Conservation (phyloP, 1,140 invertebrate species). For the Pogonomyrmex californicus region DNA sequence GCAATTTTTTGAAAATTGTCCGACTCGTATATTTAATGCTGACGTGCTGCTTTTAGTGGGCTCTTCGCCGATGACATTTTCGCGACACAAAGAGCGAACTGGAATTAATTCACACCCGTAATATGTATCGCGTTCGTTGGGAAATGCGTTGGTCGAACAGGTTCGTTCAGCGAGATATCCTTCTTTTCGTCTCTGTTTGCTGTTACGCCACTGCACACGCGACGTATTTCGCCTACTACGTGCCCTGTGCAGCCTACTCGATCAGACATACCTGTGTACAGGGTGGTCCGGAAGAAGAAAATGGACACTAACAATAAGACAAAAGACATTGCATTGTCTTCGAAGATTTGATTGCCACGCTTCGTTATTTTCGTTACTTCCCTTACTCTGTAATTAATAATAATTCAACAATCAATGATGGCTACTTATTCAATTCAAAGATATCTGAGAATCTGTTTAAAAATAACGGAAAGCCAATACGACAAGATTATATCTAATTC, state of each 20-base stretch:
- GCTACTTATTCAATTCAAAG: no score
- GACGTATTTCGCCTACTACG: conserved; percentile 73
- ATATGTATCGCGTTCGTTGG: conserved; percentile 54
- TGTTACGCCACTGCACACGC: conserved; percentile 68
- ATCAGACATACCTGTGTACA: conserved; percentile 56
- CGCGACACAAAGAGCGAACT: conserved; percentile 33
- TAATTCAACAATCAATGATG: no score
- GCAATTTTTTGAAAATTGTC: no score
- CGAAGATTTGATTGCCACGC: neutral
- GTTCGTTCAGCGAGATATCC: conserved; percentile 56
- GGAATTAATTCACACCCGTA: conserved; percentile 64
- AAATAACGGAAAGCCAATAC: no score
- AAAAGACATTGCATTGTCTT: neutral
- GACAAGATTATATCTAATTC: no score
- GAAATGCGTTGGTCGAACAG: conserved; percentile 67
- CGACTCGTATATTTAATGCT: neutral
- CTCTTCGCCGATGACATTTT: neutral
- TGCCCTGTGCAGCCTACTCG: conserved; percentile 20
- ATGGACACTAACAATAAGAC: neutral
- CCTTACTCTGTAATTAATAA: neutral
- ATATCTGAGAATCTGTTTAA: no score
- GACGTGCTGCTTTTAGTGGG: neutral
- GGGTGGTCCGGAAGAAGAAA: conserved; percentile 24
- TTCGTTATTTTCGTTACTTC: neutral
- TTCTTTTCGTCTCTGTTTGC: conserved; percentile 68